Conservation (phyloP, 2,797 vertebrate species). For the Forpus xanthops region DNA sequence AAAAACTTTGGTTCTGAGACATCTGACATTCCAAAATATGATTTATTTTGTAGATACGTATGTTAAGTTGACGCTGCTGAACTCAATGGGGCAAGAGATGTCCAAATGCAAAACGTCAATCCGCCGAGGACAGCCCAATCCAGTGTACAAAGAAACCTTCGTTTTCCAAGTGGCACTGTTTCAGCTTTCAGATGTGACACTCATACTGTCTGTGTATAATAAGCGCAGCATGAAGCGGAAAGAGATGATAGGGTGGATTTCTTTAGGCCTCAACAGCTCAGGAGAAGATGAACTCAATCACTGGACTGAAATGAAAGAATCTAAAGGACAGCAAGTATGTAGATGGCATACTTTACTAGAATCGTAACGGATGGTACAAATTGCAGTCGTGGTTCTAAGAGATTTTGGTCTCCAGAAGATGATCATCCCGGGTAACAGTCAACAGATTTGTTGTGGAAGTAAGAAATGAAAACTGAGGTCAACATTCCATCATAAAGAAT, state of each 20-base stretch:
- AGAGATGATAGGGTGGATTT: conserved; percentile 99
- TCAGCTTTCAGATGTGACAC: conserved; percentile 96
- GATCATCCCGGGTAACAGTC: background rate
- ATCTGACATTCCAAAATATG: conserved; percentile 20
- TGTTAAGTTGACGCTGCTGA: conserved; percentile 95
- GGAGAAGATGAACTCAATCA: conserved; percentile 95
- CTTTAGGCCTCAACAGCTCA: conserved; percentile 96
- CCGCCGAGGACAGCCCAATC: conserved; percentile 94
- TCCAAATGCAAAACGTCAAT: conserved; percentile 98
- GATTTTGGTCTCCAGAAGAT: conserved; percentile 4
- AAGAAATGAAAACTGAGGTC: background rate
- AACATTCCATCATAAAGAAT: conserved; percentile 57
- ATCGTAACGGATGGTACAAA: conserved; percentile 76
- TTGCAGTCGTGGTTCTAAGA: background rate
- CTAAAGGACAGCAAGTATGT: conserved; percentile 95
- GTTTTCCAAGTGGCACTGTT: conserved; percentile 97
- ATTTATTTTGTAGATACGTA: conserved; percentile 87
- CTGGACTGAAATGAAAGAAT: conserved; percentile 98
- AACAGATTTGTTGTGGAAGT: conserved; percentile 46
- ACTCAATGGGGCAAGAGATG: conserved; percentile 99
- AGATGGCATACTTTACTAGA: conserved; percentile 94
- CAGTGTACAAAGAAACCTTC: conserved; percentile 96
- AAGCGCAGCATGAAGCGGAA: conserved; percentile 98
- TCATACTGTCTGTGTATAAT: conserved; percentile 96
- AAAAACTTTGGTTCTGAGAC: background rate